Base-by-base conservation (phyloP, 2,888 invertebrate genomes). In the Oscheius myriophilus region DNA sequence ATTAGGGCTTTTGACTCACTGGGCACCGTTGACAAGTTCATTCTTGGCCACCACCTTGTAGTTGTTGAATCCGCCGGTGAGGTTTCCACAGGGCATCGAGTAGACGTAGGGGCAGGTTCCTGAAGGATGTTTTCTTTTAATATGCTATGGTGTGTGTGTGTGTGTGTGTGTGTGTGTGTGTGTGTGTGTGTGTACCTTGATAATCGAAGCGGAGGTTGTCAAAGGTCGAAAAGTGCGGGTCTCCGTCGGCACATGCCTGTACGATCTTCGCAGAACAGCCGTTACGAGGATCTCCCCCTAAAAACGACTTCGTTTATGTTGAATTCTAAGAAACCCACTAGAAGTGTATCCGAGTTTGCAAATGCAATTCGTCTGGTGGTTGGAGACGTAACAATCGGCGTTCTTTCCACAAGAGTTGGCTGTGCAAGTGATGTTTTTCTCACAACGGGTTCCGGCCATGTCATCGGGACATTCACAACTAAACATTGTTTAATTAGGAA, bases 381-480 rank as follows among this genome's bases (percentile, higher is more conserved):
- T 79, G 4, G 67, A 68, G 33, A 82, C 78, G 57, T 66, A 80
- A 54, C 82, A 82, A 1, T 66, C 26, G 46, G 82, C 78, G 59
- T 81, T 81, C 43, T 68, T 57, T n/a, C 82, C 82, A 55, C 82
- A 82, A 12, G 73, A 55, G 26, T 70, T 69, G 16, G 49, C 43
- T 2, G 64, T 73, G 62, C 81, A 81, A 21, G 63, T 52, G 26
- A 79, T 71, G 14, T 68, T 64, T 23, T 72, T 75, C 75, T 91
- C 90, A 87, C 94, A 94, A 78, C 90, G 90, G 69, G 89, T 87
- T 1, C 94, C 94, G 87, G 93, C 93, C 85, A 90, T 90, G 51
- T 91, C 90, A 45, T 88, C 87, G 78, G 83, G 82, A 76, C 88
- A 90, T 82, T 87, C 62, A 55, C 82, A 82, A 14, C 80, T 79